phyloP scores from a whole-genome alignment of 1,140 invertebrate species.

The Drosophila novamexicana region DNA sequence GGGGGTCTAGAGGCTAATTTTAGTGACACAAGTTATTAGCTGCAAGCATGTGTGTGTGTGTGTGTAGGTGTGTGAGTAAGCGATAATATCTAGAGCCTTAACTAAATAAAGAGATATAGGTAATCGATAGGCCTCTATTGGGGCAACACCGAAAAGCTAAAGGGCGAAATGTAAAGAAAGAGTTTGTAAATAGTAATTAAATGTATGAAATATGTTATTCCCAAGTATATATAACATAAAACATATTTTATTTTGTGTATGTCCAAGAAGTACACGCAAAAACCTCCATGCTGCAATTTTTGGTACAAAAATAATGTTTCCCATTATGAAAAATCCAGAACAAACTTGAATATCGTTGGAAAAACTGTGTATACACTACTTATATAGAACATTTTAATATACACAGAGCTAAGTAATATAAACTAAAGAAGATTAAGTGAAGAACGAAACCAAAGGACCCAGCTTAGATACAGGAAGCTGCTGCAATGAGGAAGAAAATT shows the following conservation, averaged over 20 bases:
- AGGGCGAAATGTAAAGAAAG: not conserved
- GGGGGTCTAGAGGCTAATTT: constrained; percentile 66
- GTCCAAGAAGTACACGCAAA: no score
- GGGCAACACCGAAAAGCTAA: not conserved
- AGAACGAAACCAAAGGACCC: constrained; percentile 4
- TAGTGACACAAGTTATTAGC: constrained; percentile 60
- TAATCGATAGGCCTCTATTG: constrained; percentile 61
- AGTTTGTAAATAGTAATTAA: not conserved
- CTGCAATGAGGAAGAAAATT: constrained; percentile 21
- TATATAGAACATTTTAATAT: not conserved
- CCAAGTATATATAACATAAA: no score
- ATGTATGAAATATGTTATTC: not conserved
- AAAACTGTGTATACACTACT: no score
- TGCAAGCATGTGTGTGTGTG: constrained; percentile 1
- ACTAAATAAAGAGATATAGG: constrained; percentile 32
- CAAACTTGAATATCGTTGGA: no score
- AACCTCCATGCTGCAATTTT: no score
- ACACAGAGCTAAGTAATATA: not conserved
- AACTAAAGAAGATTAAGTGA: not conserved
- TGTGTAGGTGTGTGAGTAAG: not conserved
- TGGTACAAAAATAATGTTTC: no score
- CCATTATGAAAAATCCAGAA: no score
- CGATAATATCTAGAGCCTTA: not conserved
- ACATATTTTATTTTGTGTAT: no score
- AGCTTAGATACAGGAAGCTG: constrained; percentile 2